These are phyloP conservation scores for Uropsilus gracilis DNA, from an alignment of 2,113 vertebrate genomes.

Conservation along the genomic window DNA sequence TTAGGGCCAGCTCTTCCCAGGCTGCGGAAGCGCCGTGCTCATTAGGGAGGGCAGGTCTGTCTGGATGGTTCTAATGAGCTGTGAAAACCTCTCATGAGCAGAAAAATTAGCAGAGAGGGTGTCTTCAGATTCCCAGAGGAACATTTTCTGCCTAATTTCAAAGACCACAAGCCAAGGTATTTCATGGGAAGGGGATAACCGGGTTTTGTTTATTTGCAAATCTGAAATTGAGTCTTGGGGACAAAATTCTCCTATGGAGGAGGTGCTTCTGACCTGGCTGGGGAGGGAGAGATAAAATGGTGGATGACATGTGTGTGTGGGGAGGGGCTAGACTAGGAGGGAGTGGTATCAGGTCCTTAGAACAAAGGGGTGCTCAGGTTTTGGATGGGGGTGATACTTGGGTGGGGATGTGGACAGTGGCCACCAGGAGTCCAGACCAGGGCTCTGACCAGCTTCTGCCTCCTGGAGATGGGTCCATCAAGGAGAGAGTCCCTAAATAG, in stretches of 20 bases:
- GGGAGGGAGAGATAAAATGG: neutral
- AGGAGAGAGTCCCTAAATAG: no score
- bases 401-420: neutral
- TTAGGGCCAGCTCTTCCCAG: neutral
- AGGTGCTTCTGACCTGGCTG: neutral
- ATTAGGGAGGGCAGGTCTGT: neutral
- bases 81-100: neutral
- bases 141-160: neutral
- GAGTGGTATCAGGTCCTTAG: neutral
- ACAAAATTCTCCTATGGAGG: neutral
- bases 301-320: no score
- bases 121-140: neutral
- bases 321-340: neutral
- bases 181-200: neutral
- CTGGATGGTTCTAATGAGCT: conserved; percentile 53
- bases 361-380: neutral
- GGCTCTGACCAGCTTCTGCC: neutral
- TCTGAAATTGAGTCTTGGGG: neutral
- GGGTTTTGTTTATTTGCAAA: neutral
- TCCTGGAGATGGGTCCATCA: neutral
- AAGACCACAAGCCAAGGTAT: neutral
- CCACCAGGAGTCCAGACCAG: neutral
- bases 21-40: neutral
- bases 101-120: neutral
- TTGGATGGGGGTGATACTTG: neutral